Evolutionary conservation across 2,888 invertebrate genomes (phyloP), one percentile per base, ranked within the genome.

Genomic region (Euplexia lucipara): DNA sequence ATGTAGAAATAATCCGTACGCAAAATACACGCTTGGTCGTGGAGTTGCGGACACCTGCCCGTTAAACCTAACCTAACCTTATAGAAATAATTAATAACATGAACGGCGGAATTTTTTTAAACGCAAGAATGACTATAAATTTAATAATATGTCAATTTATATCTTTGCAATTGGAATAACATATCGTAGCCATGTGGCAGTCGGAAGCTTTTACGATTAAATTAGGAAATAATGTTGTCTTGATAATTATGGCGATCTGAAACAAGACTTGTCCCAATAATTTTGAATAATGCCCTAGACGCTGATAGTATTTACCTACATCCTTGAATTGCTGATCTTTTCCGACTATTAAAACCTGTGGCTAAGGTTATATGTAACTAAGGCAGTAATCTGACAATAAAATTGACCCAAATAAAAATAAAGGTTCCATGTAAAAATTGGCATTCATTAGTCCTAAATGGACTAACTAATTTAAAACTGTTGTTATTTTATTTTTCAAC

Each of bases 141-240:
- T 57, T 32, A 20, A 37, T 37, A 58, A 14, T 7, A 58, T 22
- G 69, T 58, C 44, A 37, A 69, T 69, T 57, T 44, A 10, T 42
- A 7, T 52, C n/a, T 41, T 41, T 45, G 32, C 44, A 45, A 39
- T 65, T 58, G 18, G 3, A 18, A 32, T 16, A 45, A 69, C 45
- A 57, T 69, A 59, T 47, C 37, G n/a, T 37, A 69, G 2, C 20
- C 45, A 30, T 34, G 16, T 52, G 18, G 22, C 22, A 20, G 45
- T 26, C 37, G 2, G 10, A 45, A 44, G 1, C 7, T 8, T 9
- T 45, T n/a, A 22, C 54, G 14, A 52, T 42, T 34, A 20, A 35
- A 3, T 52, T 9, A 34, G 42, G 18, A 26, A 44, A 30, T 41
- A 0, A 7, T 59, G 20, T 58, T 9, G 16, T 60, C 42, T 35